A percentile compares a stretch with the other conserved stretches of the same genome.
phyloP scores from a whole-genome alignment of 2,797 vertebrate genomes.

The Galago senegalensis region DNA sequence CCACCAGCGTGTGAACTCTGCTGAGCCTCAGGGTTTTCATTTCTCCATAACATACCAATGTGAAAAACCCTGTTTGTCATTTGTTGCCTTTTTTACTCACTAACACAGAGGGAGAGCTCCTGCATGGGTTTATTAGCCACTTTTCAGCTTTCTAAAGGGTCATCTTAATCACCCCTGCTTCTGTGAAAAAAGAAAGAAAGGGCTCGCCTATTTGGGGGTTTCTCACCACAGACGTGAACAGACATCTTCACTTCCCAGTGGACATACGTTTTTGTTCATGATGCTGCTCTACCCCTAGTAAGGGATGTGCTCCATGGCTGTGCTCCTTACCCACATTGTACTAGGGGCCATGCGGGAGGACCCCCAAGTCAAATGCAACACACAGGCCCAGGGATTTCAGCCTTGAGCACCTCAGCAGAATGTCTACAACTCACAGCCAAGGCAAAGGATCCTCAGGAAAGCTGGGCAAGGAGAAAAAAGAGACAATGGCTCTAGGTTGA shows the following conservation, averaged over 20 bases:
- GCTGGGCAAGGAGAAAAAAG: neutral
- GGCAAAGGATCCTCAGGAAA: neutral
- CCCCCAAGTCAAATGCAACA: neutral
- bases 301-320: too few relatives aligned
- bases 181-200: neutral
- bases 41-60: neutral
- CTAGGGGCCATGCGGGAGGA: too few relatives aligned
- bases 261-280: accelerated
- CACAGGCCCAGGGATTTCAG: neutral
- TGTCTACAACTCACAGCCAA: neutral
- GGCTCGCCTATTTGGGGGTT: neutral
- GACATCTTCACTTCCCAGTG: neutral
- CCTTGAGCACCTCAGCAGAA: neutral
- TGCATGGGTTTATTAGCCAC: neutral
- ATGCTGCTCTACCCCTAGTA: accelerated
- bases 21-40: neutral
- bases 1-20: neutral
- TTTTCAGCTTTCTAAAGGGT: neutral
- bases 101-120: neutral
- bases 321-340: neutral
- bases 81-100: neutral
- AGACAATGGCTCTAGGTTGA: neutral
- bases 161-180: neutral
- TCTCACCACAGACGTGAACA: neutral
- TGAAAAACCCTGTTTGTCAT: neutral